Conservation (phyloP, 2,113 vertebrate genomes). For the Hyaena hyaena region DNA sequence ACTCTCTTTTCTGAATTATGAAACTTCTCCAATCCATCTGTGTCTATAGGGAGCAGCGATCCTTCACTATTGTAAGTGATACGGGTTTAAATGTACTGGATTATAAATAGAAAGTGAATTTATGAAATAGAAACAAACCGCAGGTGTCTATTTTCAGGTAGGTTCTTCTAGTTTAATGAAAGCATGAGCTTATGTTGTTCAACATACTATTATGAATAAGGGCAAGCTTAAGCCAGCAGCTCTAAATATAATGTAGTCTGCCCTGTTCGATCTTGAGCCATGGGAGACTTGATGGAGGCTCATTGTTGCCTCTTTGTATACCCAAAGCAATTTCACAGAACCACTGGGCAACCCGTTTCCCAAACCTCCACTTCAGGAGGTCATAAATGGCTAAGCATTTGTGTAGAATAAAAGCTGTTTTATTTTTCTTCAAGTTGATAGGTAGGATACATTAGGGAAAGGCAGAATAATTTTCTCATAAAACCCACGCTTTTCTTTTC, state of each 20-base stretch:
- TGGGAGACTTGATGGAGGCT: neutral
- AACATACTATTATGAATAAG: slow-evolving; percentile 25
- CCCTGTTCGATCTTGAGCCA: neutral
- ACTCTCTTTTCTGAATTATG: slow-evolving; percentile 29
- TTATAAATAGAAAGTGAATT: neutral
- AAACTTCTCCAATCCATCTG: slow-evolving; percentile 55
- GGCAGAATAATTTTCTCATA: neutral
- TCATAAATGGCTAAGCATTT: neutral
- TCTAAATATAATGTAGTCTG: slow-evolving; percentile 5
- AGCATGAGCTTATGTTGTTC: slow-evolving; percentile 50
- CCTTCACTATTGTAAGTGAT: slow-evolving; percentile 72
- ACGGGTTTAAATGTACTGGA: neutral
- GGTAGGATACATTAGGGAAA: neutral
- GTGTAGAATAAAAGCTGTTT: neutral
- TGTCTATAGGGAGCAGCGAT: slow-evolving; percentile 84
- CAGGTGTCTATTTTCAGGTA: neutral
- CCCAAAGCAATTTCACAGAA: neutral
- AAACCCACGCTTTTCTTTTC: neutral
- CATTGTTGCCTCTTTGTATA: neutral
- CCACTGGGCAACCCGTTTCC: neutral
- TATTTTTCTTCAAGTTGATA: neutral
- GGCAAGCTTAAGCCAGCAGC: neutral
- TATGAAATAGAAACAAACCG: slow-evolving; percentile 57
- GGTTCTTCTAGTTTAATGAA: slow-evolving; percentile 54
- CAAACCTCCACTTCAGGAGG: neutral